Evolutionary conservation across 2,888 invertebrate genomes (phyloP).

Genomic region (Drosophila differens): DNA sequence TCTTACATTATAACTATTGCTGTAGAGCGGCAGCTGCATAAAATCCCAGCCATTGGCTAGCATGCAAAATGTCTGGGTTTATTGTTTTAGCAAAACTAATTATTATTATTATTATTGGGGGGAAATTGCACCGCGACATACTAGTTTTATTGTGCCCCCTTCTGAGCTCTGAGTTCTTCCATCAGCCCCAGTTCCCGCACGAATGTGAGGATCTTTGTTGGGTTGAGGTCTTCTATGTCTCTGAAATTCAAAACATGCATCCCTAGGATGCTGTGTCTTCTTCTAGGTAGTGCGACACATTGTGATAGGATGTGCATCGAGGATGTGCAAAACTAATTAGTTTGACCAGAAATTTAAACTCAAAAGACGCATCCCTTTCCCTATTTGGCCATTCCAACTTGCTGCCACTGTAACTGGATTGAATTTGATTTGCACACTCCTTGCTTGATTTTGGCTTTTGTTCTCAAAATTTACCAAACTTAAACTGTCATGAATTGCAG

Average conservation of each 20-base stretch:
- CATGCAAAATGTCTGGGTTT: conserved; percentile 67
- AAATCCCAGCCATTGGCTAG: conserved; percentile 58
- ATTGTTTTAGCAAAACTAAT: conserved; percentile 76
- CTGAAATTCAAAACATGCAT: too few species aligned
- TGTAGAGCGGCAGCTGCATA: conserved; percentile 54
- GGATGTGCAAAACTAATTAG: conserved; percentile 68
- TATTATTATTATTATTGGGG: conserved; percentile 18
- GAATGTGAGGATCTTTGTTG: too few species aligned
- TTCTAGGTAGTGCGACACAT: too few species aligned
- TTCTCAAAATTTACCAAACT: neutral
- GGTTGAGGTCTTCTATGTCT: too few species aligned
- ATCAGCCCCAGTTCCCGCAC: too few species aligned
- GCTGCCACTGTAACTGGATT: conserved; percentile 9
- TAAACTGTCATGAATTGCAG: neutral
- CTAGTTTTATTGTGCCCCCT: too few species aligned
- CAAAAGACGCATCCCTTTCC: conserved; percentile 11
- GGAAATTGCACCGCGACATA: too few species aligned
- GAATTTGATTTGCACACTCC: conserved; percentile 13
- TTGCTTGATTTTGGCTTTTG: neutral
- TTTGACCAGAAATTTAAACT: conserved; percentile 72
- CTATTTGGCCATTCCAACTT: neutral
- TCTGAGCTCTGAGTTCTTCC: too few species aligned
- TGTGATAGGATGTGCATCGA: too few species aligned
- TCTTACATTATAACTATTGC: neutral
- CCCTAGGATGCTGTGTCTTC: too few species aligned